Evolutionary conservation across 2,888 invertebrate species (phyloP).

Genomic region (Gastrophysa polygoni): DNA sequence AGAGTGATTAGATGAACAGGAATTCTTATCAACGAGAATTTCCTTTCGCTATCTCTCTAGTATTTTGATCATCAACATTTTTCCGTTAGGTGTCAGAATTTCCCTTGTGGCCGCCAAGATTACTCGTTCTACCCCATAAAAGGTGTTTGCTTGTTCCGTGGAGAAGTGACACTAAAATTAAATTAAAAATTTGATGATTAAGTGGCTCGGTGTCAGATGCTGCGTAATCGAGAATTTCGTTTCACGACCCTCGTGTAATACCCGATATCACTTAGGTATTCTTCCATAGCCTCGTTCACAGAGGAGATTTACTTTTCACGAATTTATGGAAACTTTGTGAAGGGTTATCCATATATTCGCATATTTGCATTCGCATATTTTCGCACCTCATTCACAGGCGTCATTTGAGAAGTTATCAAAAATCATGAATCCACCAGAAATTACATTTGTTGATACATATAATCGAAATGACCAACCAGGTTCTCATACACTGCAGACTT

Average conservation of each 20-base stretch:
- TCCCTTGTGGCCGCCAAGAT: slow-evolving; percentile 10
- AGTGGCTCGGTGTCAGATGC: slow-evolving; percentile 10
- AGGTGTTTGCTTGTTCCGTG: slow-evolving; percentile 12
- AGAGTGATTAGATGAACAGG: no score
- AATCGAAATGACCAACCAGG: no score
- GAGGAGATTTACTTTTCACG: neutral
- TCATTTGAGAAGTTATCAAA: no score
- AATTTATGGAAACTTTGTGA: neutral
- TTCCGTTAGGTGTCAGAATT: slow-evolving; percentile 2
- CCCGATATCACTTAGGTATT: no score
- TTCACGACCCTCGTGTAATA: neutral
- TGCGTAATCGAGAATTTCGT: slow-evolving; percentile 12
- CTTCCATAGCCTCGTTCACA: neutral
- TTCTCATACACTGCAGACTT: no score
- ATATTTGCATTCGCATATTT: no score
- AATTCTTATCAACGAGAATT: no score
- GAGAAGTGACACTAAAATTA: slow-evolving; percentile 16
- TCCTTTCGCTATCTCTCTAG: no score
- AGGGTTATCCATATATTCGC: no score
- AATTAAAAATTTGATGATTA: slow-evolving; percentile 19
- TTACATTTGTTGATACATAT: no score
- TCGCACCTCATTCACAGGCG: no score
- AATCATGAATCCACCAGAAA: no score
- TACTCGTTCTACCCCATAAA: slow-evolving; percentile 1
- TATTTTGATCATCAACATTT: slow-evolving; percentile 5